Evolutionary conservation across 2,888 invertebrate species (phyloP), one percentile per base, ranked within the genome.

Genomic region (Metopia argyrocephala): DNA sequence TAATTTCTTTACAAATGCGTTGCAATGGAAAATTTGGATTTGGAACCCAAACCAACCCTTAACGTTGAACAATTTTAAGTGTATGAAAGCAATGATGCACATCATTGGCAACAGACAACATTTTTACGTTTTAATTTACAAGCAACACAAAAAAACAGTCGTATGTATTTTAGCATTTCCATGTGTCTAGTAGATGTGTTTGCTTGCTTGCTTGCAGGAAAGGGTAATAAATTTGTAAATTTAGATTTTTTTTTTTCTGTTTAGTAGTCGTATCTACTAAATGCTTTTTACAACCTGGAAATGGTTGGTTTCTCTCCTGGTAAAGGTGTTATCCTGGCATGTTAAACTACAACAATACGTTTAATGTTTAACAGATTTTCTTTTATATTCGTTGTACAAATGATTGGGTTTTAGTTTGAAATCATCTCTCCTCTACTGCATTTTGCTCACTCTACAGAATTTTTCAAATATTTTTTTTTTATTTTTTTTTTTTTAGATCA

Each of bases 171-270:
- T 7, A 31, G 38, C 9, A 15, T 7, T 45, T 1, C 7, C 56
- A n/a, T 31, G 56, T 48, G 15, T n/a, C 7, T 52, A 25, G n/a
- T n/a, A n/a, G n/a, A n/a, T 65, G 65, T 21, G 50, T 74, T 9
- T 54, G 45, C 15, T 64, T 70, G 28, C 85, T 31, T 73, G 21
- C 48, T 27, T 23, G 62, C 66, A 28, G 85, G 61, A 83, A 79
- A 78, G 66, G 73, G 76, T 27, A 78, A 65, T 74, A 74, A 68
- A 82, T 75, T 68, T 68, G 75, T 68, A 54, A 61, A 54, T 75
- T 75, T 62, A 68, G 66, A 68, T 61, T 61, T 68, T n/a, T n/a
- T n/a, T n/a, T n/a, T n/a, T n/a, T n/a, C n/a, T n/a, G n/a, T n/a
- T 54, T 59, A 23, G 38, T 75, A 52, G 68, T 61, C 68, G 75